Evolutionary conservation across 2,113 vertebrate species (phyloP), one percentile per base, ranked within the genome.

Genomic region (Plecotus auritus): DNA sequence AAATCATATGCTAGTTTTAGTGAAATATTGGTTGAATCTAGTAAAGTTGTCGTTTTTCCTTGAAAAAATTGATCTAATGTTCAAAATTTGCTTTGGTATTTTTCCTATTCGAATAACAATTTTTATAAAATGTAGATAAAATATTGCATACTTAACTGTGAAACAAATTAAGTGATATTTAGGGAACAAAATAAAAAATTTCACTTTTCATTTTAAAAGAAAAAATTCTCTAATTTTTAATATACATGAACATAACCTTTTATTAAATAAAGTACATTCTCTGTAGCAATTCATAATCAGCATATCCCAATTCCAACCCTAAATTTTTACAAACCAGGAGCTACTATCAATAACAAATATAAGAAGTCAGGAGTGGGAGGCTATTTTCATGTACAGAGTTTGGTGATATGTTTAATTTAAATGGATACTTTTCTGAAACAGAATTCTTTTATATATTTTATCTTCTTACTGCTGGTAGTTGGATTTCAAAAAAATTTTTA

Each of bases 361-460:
- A 82, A 23, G 35, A 97, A 82, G 45, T 92, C 40, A 88, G 16
- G 42, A 92, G 10, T 85, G 73, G 96, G 97, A 97, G 86, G 86
- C 96, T 98, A 97, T 97, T 98, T 97, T 97, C 98, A 98, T 98
- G 98, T 98, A 98, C 98, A 98, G 98, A 98, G 98, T 98, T 98
- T 98, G 98, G 98, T 98, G 98, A 98, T 98, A 93, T 98, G 98
- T 98, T 98, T 98, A 97, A 98, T 92, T 98, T 96, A 83, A 97
- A 97, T 95, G 97, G 89, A 98, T 98, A 98, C 98, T 98, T 98
- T 98, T 98, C 98, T 98, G 98, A 98, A 98, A 98, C 98, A 98
- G 98, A 98, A 98, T 98, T 98, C 96, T 98, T 98, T 94, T 97
- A 98, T 95, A 97, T 97, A 97, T 97, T 98, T 97, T 98, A 83